phyloP scores from a whole-genome alignment of 2,888 invertebrate species.

The Tachina grossa region DNA sequence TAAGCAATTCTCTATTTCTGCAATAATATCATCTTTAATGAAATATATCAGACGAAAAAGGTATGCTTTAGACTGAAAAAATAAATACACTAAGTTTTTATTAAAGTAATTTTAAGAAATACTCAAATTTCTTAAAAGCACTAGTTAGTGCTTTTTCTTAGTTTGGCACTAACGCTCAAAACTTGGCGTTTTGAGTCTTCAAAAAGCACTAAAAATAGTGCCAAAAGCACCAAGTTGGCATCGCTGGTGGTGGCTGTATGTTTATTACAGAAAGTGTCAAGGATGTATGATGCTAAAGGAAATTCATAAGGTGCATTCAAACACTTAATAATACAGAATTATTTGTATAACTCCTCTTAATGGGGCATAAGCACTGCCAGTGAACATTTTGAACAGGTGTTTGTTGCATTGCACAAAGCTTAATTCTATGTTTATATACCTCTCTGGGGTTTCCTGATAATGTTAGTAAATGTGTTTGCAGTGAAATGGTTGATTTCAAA shows the following conservation, averaged over 20 bases:
- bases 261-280: constrained; percentile 34
- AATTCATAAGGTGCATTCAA: constrained; percentile 28
- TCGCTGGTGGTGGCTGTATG: background rate
- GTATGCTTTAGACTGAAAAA: no score
- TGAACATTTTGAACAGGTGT: constrained; percentile 53
- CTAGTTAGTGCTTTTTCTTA: no score
- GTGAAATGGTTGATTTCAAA: constrained; percentile 58
- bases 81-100: no score
- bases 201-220: no score
- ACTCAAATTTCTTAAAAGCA: no score
- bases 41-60: no score
- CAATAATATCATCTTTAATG: no score
- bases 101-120: no score
- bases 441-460: constrained; percentile 61
- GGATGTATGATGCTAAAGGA: constrained; percentile 39
- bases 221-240: no score
- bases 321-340: constrained; percentile 23
- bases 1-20: no score
- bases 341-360: constrained; percentile 20
- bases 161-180: no score
- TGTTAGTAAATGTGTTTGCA: constrained; percentile 65
- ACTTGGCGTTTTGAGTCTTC: no score
- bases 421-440: constrained; percentile 51
- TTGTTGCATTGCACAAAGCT: constrained; percentile 44
- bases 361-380: constrained; percentile 30